A percentile compares a stretch with the other conserved stretches of the same genome.
These are phyloP conservation scores for Antennarius striatus DNA, from an alignment of 2,113 vertebrate genomes.

Conservation along the genomic window DNA sequence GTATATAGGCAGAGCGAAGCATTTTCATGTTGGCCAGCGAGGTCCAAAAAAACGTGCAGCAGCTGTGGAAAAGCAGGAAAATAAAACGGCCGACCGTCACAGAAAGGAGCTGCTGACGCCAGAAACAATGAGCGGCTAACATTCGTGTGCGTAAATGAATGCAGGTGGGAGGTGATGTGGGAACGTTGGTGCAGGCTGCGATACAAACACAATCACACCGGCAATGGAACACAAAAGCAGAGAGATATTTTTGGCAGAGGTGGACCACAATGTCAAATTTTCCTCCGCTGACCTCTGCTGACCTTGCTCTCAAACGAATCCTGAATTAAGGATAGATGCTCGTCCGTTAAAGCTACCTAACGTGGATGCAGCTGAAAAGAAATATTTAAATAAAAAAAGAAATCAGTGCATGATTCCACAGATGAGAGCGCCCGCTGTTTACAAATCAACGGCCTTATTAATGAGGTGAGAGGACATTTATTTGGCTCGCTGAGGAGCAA, in stretches of 20 bases:
- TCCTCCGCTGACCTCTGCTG: conserved; percentile 3
- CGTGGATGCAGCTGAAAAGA: background rate
- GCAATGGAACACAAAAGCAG: conserved; percentile 20
- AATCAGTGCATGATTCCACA: conserved; percentile 2
- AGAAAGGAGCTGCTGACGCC: conserved; percentile 32
- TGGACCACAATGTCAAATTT: background rate
- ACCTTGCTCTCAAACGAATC: background rate
- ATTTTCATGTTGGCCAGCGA: background rate
- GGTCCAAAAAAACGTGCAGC: conserved; percentile 5
- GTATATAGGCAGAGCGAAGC: background rate
- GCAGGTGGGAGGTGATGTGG: conserved; percentile 48
- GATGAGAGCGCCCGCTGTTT: conserved; percentile 16
- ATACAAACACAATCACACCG: conserved; percentile 36
- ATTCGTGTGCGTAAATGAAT: conserved; percentile 24
- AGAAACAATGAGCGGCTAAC: conserved; percentile 38
- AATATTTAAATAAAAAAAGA: conserved; percentile 4
- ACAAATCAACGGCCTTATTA: conserved; percentile 48
- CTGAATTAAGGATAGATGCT: background rate
- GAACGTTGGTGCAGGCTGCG: conserved; percentile 4
- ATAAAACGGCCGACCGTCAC: background rate
- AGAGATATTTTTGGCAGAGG: conserved; percentile 17
- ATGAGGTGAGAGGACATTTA: conserved; percentile 28
- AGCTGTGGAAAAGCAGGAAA: conserved; percentile 41
- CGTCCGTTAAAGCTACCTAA: background rate
- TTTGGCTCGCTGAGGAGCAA: conserved; percentile 13